These are phyloP conservation scores for Idaea aversata DNA, from an alignment of 2,888 invertebrate species.

Conservation along the genomic window DNA sequence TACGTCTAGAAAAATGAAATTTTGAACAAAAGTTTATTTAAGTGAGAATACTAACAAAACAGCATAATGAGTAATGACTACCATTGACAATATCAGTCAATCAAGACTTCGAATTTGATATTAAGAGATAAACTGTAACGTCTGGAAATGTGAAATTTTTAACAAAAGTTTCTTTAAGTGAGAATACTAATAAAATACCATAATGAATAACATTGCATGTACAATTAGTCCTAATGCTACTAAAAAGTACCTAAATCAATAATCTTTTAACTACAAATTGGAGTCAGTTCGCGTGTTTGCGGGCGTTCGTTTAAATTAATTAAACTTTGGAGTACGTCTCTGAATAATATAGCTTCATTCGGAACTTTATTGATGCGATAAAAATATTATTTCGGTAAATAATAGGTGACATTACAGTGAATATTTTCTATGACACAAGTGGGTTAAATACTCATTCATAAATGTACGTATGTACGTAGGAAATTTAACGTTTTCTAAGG, in stretches of 20 bases:
- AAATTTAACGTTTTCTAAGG: too few species aligned
- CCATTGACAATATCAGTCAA: too few species aligned
- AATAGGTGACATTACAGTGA: neutral
- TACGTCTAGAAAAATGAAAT: too few species aligned
- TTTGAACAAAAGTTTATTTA: too few species aligned
- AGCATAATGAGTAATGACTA: too few species aligned
- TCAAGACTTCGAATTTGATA: too few species aligned
- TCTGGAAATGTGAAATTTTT: too few species aligned
- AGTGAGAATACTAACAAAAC: too few species aligned
- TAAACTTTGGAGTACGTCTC: constrained; percentile 41
- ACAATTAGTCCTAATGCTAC: constrained; percentile 5
- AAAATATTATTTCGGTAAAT: constrained; percentile 21
- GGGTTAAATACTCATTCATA: neutral
- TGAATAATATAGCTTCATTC: constrained; percentile 26
- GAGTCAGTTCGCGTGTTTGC: constrained; percentile 52
- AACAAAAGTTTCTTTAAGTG: too few species aligned
- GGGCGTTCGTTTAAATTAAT: constrained; percentile 56
- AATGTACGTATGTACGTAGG: neutral
- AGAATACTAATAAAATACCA: too few species aligned
- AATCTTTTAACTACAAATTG: constrained; percentile 63
- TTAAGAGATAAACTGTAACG: too few species aligned
- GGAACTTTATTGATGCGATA: constrained; percentile 51
- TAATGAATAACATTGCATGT: neutral
- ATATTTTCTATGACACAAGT: neutral
- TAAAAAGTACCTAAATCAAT: constrained; percentile 35